phyloP scores from a whole-genome alignment of 2,888 invertebrate species.

The Stenoptilia bipunctidactyla region DNA sequence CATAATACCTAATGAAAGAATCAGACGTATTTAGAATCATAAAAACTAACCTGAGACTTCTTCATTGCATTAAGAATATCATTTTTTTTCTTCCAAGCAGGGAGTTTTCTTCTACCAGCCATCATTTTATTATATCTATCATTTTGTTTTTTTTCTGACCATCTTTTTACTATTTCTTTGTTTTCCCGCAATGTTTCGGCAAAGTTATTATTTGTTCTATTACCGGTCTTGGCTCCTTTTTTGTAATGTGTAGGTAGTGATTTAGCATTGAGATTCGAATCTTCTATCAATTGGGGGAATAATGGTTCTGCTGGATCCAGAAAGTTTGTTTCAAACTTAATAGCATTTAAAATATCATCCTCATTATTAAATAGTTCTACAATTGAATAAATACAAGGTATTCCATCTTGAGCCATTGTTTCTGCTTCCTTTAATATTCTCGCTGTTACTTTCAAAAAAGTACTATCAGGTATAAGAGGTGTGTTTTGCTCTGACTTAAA shows the following conservation, averaged over 20 bases:
- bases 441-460: slow-evolving; percentile 76
- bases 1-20: too few species aligned
- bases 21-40: too few species aligned
- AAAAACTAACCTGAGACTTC: slow-evolving; percentile 63
- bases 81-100: slow-evolving; percentile 79
- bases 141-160: slow-evolving; percentile 71
- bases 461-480: slow-evolving; percentile 71
- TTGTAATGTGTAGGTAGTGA: slow-evolving; percentile 74
- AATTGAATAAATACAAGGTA: slow-evolving; percentile 79
- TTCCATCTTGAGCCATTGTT: slow-evolving; percentile 74
- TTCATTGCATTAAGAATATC: slow-evolving; percentile 77
- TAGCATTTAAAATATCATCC: slow-evolving; percentile 72
- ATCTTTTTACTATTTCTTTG: slow-evolving; percentile 72
- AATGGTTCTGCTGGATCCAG: slow-evolving; percentile 67
- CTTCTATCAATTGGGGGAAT: slow-evolving; percentile 72
- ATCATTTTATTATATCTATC: slow-evolving; percentile 77
- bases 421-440: slow-evolving; percentile 78
- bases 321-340: slow-evolving; percentile 69
- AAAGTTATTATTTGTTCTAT: slow-evolving; percentile 56
- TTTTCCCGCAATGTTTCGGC: slow-evolving; percentile 74
- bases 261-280: slow-evolving; percentile 26
- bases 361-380: slow-evolving; percentile 79
- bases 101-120: slow-evolving; percentile 73
- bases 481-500: slow-evolving; percentile 73
- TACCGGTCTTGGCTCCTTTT: slow-evolving; percentile 71